phyloP scores from a whole-genome alignment of 2,888 invertebrate species.

The Cybosia mesomella region DNA sequence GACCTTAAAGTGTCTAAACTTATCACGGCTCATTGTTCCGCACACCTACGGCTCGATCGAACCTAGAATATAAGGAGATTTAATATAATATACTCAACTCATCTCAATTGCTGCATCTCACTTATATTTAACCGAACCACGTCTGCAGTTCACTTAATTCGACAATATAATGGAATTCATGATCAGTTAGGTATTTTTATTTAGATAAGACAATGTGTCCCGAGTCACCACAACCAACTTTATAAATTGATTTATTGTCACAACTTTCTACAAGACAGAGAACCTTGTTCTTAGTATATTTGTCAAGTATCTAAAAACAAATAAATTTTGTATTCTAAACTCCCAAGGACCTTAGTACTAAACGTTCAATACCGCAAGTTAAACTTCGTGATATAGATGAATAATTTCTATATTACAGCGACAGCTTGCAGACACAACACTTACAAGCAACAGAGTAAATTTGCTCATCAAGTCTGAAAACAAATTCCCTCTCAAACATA shows the following conservation, averaged over 20 bases:
- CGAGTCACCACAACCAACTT: conserved; percentile 13
- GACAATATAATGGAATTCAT: conserved; percentile 13
- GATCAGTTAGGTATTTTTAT: conserved; percentile 7
- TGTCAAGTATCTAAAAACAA: conserved; percentile 17
- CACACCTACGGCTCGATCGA: conserved; percentile 10
- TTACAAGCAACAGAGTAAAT: conserved; percentile 39
- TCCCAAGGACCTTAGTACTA: neutral
- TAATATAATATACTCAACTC: conserved; percentile 1
- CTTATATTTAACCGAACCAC: conserved; percentile 10
- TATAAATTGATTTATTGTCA: conserved; percentile 42
- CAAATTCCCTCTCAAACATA: conserved; percentile 8
- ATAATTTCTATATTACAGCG: conserved; percentile 5
- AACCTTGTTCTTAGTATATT: conserved; percentile 39
- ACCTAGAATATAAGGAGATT: conserved; percentile 9
- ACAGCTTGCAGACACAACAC: conserved; percentile 22
- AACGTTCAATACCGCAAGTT: neutral
- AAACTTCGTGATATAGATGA: neutral
- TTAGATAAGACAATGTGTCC: conserved; percentile 14
- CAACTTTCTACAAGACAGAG: conserved; percentile 34
- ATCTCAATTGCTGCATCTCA: neutral
- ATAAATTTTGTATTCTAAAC: conserved; percentile 8
- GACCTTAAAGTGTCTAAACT: conserved; percentile 37
- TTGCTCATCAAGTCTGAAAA: neutral
- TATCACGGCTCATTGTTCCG: conserved; percentile 12
- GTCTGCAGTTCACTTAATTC: conserved; percentile 1